Conservation (phyloP, 2,797 vertebrate species). For the Triplophysa yarkandensis region DNA sequence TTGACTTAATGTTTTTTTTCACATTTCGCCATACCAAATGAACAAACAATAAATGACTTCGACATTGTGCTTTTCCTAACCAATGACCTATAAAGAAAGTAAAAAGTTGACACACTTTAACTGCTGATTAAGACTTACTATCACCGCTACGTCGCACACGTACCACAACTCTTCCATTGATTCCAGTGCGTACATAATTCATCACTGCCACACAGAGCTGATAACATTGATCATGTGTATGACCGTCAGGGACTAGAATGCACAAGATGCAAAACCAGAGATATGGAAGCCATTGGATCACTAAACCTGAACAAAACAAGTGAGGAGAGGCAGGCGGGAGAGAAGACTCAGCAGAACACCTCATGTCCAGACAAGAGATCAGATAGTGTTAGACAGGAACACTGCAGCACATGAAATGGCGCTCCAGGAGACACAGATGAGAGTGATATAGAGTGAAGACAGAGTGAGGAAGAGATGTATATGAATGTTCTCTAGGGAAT, state of each 20-base stretch:
- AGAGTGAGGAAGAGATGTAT: slow-evolving; percentile 1
- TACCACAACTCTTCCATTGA: slow-evolving; percentile 26
- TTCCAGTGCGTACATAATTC: slow-evolving; percentile 22
- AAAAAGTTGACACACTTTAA: slow-evolving; percentile 15
- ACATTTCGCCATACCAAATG: no score
- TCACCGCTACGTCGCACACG: not conserved
- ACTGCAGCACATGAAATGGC: slow-evolving; percentile 6
- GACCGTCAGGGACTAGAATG: slow-evolving; percentile 14
- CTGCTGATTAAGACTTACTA: slow-evolving; percentile 35
- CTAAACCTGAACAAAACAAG: slow-evolving; percentile 37
- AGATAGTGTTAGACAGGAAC: slow-evolving; percentile 34
- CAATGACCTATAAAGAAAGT: not conserved
- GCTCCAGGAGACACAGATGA: not conserved
- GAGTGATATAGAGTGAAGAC: not conserved
- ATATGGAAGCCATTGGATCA: slow-evolving; percentile 16
- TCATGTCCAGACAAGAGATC: slow-evolving; percentile 22
- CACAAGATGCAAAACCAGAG: slow-evolving; percentile 20
- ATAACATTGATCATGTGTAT: slow-evolving; percentile 43
- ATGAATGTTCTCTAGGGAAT: not conserved
- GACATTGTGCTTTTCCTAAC: not conserved
- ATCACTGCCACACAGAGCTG: slow-evolving; percentile 38
- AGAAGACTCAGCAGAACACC: slow-evolving; percentile 21
- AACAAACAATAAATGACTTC: no score
- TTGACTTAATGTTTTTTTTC: no score
- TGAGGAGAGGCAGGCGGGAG: not conserved